Base-by-base conservation (phyloP, 2,888 invertebrate species). In the Cremastinae sp. region DNA sequence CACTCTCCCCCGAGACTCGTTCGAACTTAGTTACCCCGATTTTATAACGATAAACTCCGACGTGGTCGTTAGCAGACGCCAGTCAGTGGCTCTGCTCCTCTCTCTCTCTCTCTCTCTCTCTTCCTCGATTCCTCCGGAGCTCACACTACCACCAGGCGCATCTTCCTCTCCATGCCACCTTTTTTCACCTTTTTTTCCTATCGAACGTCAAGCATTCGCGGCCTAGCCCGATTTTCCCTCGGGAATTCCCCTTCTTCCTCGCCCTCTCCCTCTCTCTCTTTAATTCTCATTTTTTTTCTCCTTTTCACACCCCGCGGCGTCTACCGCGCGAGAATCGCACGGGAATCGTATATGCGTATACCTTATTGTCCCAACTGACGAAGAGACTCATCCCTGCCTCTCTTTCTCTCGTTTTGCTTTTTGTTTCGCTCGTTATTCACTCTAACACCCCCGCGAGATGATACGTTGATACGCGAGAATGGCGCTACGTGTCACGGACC, bases 21-120 rank as follows among this genome's bases (percentile, higher is more conserved):
- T 76, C 78, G 72, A 79, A 80, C 80, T 80, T 80, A 79, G 79
- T 80, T 80, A 80, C 80, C 79, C 78, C 80, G 84, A 83, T 84
- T 81, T 79, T 80, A 80, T 83, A 82, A 78, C 81, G 82, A 82
- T 81, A 81, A 80, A 75, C 79, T 79, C 73, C 74, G 82, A 83
- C 83, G 28, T 5, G 83, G 79, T 84, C 84, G 84, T 85, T 84
- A 83, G 81, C 82, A 81, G 83, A 80, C 83, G 80, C 79, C 83
- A 83, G 83, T 82, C 83, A 82, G 81, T 81, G 78, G 81, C 81
- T 80, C 80, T 81, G 82, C 80, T 73, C 69, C 65, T 73, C 69
- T 45, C 43, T 58, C 51, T 72, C 22, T 61, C 51, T 72, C 53
- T 62, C 68, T 69, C 59, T 72, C 22, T 61, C 51, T 72, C 53